Conservation (phyloP, 37 sponge, comb jelly and placozoan species). For the Diacarnus erythraeanus region DNA sequence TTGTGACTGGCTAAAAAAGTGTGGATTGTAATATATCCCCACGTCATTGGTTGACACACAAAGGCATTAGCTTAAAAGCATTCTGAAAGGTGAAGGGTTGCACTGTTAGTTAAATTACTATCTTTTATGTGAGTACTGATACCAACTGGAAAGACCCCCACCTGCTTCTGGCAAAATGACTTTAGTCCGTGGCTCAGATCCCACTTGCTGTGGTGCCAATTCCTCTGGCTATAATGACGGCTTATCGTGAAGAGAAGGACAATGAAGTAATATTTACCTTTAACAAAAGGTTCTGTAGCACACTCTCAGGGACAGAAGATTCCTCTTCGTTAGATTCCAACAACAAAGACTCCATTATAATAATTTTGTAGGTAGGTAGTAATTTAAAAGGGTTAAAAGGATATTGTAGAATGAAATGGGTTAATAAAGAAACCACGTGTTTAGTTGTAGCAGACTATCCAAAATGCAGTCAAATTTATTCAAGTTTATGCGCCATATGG, state of each 20-base stretch:
- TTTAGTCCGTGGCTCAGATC: constrained; percentile 24
- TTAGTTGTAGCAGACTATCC: background rate
- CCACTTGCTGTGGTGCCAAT: constrained; percentile 4
- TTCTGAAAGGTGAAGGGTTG: no score
- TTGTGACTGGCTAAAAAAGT: background rate
- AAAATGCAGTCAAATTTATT: constrained; percentile 45
- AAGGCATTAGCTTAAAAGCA: background rate
- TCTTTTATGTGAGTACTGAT: background rate
- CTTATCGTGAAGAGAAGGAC: background rate
- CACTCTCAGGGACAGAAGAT: constrained; percentile 34
- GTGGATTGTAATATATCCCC: background rate
- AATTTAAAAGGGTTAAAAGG: no score
- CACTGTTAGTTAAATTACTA: no score
- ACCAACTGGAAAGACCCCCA: background rate
- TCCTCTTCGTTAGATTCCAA: background rate
- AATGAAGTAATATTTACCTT: constrained; percentile 15
- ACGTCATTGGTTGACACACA: background rate
- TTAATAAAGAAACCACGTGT: constrained; percentile 8
- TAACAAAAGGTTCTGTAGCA: constrained; percentile 34
- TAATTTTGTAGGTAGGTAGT: background rate
- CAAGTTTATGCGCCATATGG: constrained; percentile 21
- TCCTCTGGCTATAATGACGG: constrained; percentile 23
- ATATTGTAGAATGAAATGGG: background rate
- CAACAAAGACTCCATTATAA: constrained; percentile 1
- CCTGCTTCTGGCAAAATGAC: constrained; percentile 50